Conservation (phyloP, 1,140 invertebrate species). For the Stenopsyche tienmushanensis region DNA sequence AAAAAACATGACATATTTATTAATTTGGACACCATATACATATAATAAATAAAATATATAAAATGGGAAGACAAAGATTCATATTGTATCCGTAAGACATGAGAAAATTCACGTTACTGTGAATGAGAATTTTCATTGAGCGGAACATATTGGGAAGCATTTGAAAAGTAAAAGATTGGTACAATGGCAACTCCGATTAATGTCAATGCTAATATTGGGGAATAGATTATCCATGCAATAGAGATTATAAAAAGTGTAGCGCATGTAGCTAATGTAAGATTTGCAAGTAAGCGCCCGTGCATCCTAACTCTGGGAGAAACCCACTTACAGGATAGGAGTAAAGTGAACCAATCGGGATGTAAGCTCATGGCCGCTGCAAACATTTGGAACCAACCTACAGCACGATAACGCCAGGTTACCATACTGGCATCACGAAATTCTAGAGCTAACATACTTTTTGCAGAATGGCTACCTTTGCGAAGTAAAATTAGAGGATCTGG, state of each 20-base stretch:
- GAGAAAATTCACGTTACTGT: too few species aligned
- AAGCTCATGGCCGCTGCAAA: conserved; percentile 55
- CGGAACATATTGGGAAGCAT: too few species aligned
- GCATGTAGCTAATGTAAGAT: conserved; percentile 50
- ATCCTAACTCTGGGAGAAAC: conserved; percentile 48
- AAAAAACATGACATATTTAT: too few species aligned
- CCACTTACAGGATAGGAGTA: conserved; percentile 50
- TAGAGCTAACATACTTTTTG: conserved; percentile 48
- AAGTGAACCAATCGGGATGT: conserved; percentile 54
- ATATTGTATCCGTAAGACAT: too few species aligned
- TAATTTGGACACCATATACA: too few species aligned
- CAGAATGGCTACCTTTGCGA: conserved; percentile 51
- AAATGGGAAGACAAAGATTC: too few species aligned
- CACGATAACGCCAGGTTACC: conserved; percentile 53
- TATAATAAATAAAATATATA: too few species aligned
- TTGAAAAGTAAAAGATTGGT: conserved; percentile 34
- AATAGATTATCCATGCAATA: conserved; percentile 49
- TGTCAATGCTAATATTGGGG: conserved; percentile 21
- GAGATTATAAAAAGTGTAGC: conserved; percentile 52
- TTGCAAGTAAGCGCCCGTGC: conserved; percentile 50
- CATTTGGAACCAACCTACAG: conserved; percentile 53
- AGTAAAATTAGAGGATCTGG: conserved; percentile 50
- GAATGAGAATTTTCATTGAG: too few species aligned
- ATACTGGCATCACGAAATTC: conserved; percentile 49
- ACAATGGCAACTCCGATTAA: conserved; percentile 20